These are phyloP conservation scores for Odontesthes bonariensis DNA, from an alignment of 2,113 vertebrate genomes.

Conservation along the genomic window DNA sequence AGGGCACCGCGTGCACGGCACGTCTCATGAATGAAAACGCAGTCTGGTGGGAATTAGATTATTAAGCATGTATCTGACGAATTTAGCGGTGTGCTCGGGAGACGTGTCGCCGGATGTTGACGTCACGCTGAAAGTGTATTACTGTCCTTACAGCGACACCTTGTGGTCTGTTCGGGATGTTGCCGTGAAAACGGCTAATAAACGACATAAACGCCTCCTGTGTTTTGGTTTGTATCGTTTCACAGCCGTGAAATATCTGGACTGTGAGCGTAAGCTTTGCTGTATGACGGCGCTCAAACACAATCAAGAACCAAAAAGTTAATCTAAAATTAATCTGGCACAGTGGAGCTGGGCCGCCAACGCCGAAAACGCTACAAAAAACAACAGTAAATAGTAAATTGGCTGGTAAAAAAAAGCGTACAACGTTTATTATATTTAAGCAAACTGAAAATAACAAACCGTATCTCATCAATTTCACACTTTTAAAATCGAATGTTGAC, in stretches of 20 bases:
- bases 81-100: not conserved
- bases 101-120: constrained; percentile 82
- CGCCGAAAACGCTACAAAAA: too few relatives aligned
- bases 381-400: too few relatives aligned
- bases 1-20: constrained; percentile 14
- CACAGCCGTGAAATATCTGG: not conserved
- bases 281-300: not conserved
- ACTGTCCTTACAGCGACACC: constrained; percentile 63
- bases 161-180: constrained; percentile 1
- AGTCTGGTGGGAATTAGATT: not conserved
- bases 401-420: too few relatives aligned
- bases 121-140: not conserved
- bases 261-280: not conserved
- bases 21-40: not conserved
- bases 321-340: not conserved
- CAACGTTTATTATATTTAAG: too few relatives aligned
- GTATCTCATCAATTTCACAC: too few relatives aligned
- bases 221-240: not conserved
- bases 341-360: constrained; percentile 4
- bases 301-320: not conserved
- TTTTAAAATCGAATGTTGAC: too few relatives aligned
- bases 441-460: too few relatives aligned
- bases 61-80: not conserved
- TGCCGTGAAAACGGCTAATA: not conserved
- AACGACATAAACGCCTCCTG: not conserved